phyloP scores from a whole-genome alignment of 2,888 invertebrate species.

The Sphaerophoria rueppellii region DNA sequence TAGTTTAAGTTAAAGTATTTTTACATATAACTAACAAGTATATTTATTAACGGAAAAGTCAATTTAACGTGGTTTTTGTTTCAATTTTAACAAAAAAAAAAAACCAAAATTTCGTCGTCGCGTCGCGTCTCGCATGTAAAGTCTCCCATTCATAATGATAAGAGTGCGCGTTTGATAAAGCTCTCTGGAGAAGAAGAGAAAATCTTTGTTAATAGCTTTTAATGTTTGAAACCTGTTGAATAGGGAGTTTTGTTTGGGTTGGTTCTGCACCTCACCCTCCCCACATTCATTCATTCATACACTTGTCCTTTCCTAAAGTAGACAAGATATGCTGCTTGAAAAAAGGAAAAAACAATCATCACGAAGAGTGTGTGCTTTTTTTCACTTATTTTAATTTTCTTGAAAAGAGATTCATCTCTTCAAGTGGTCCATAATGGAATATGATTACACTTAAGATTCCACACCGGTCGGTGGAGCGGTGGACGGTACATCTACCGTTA shows the following conservation, averaged over 20 bases:
- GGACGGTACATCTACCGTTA: neutral
- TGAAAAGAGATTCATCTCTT: conserved; percentile 44
- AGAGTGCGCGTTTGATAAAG: conserved; percentile 41
- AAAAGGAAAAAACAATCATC: neutral
- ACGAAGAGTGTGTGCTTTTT: conserved; percentile 20
- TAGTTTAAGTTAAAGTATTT: no score
- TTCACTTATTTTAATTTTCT: neutral
- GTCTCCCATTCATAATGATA: conserved; percentile 58
- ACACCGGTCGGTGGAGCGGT: neutral
- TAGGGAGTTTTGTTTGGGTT: conserved; percentile 5
- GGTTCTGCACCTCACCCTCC: neutral
- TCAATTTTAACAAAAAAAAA: no score
- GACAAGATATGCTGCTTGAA: no score
- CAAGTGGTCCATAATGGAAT: conserved; percentile 44
- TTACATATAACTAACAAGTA: no score
- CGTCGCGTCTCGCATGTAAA: neutral
- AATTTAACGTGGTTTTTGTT: no score
- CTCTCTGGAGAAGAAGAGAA: conserved; percentile 57
- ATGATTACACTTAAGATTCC: conserved; percentile 27
- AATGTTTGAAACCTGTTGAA: conserved; percentile 66
- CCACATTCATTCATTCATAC: neutral
- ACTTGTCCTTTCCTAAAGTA: neutral
- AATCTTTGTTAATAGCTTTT: conserved; percentile 56
- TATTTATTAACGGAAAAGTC: no score
- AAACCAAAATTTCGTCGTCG: no score